Base-by-base conservation (phyloP, 2,888 invertebrate genomes). In the Linnaemya vulpina region DNA sequence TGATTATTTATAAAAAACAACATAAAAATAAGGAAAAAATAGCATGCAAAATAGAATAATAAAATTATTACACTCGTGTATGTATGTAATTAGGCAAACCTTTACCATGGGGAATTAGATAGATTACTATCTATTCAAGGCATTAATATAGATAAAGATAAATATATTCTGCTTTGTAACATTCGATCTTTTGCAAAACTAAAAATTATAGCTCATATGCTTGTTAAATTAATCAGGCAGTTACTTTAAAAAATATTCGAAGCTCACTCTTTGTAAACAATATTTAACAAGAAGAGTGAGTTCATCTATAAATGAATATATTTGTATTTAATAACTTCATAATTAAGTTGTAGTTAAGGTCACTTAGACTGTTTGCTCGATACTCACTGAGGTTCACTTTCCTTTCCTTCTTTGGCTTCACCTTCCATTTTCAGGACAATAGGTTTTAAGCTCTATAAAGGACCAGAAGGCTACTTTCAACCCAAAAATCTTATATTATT, bases 361-460 rank as follows among this genome's bases (percentile, higher is more conserved):
- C 17, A 58, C 11, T 71, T 46, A 30, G 20, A n/a, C 75, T 30
- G 20, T 55, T 40, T 13, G n/a, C 51, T 67, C 30, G 51, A 60
- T 80, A 80, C 80, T 80, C 80, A 80, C 80, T 80, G 80, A 60
- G 80, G 80, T 43, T 74, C 80, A 74, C 30, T 68, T 80, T 80
- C 80, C 80, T 80, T 80, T 74, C 51, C 67, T 51, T 80, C 80
- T 74, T 80, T 80, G 60, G 80, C 74, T 74, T 80, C 80, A 80
- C 60, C 80, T 68, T 67, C 80, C 80, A 80, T 80, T 74, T 67
- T 74, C 9, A 53, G 30, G 74, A 51, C 49, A 68, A 68, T 60
- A 67, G 67, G 30, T 67, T 38, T 79, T 67, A 53, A 67, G 74
- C 20, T 20, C 58, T 60, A 11, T 38, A 55, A 60, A 67, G 30